Base-by-base conservation (phyloP, 2,113 vertebrate genomes). In the Caranx melampygus region DNA sequence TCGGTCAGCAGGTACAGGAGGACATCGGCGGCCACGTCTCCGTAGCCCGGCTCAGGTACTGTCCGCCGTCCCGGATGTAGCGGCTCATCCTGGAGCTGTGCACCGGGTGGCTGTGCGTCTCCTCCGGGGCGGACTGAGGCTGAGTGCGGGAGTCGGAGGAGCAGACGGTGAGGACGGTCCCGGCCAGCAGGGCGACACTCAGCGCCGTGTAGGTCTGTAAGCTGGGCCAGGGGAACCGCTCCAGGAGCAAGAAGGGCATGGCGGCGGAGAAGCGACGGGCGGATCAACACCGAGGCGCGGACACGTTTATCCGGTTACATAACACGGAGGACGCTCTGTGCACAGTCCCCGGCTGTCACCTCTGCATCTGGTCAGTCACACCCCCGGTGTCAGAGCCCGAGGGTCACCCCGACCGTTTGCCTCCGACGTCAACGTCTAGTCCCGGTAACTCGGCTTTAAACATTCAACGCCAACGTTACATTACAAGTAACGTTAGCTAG, bases 161-260 rank as follows among this genome's bases (percentile, higher is more conserved):
- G 67, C 40, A 64, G 13, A 9, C 44, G 5, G 63, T 66, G 8
- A 66, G 65, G 65, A 37, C 33, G 34, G 65, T 52, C 16, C 65
- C 49, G 49, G 12, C 33, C 18, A 68, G 65, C 65, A 68, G 65
- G 3, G 18, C 65, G 4, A 20, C 65, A 20, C 65, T 68, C 33
- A 68, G 33, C 33, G 47, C 65, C 47, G 65, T 37, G 65, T 68
- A 51, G 0, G 31, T 68, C 31, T 37, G 65, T 1, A 68, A 11
- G 15, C 33, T 68, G 49, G 66, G 49, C 66, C 66, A 68, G 5
- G 66, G 66, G 26, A 54, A 15, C 31, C 63, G 66, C 34, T 68
- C 66, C 47, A 54, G 66, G 18, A 68, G 3, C 49, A 21, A 5
- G 49, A 55, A 15, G 8, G 49, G 49, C 66, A 61, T 60, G 57